Conservation (phyloP, 2,888 invertebrate species). For the Cerastis leucographa region DNA sequence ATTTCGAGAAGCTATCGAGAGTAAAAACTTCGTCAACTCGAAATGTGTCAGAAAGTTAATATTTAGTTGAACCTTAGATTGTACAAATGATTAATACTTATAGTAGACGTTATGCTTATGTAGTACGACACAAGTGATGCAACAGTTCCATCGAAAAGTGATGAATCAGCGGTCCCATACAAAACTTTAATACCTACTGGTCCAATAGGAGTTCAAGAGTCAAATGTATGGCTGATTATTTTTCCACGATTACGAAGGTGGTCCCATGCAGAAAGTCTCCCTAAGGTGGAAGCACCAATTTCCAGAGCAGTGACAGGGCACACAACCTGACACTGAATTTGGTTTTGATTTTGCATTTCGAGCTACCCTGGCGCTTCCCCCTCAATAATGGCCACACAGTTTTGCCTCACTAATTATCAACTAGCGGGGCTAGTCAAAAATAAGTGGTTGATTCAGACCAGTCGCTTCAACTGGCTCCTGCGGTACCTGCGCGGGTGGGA, state of each 20-base stretch:
- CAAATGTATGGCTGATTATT: no score
- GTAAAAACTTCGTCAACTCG: constrained; percentile 8
- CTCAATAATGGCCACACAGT: background rate
- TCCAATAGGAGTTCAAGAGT: no score
- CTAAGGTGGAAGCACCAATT: no score
- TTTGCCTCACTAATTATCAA: background rate
- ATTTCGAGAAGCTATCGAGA: background rate
- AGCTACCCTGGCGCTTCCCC: no score
- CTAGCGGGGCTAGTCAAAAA: background rate
- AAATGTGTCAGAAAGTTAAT: constrained; percentile 15
- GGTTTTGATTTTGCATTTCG: no score
- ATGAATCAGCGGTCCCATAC: background rate
- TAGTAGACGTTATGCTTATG: background rate
- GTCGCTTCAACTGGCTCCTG: background rate
- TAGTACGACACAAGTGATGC: background rate
- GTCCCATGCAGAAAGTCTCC: no score
- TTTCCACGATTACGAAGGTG: no score
- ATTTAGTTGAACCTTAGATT: background rate
- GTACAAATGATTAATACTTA: background rate
- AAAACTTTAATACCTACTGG: background rate
- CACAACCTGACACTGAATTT: no score
- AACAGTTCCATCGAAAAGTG: background rate
- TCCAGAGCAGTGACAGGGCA: no score
- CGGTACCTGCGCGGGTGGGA: background rate
- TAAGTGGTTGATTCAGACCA: background rate